Base-by-base conservation (phyloP, 1,140 invertebrate species). In the Magallana gigas region DNA sequence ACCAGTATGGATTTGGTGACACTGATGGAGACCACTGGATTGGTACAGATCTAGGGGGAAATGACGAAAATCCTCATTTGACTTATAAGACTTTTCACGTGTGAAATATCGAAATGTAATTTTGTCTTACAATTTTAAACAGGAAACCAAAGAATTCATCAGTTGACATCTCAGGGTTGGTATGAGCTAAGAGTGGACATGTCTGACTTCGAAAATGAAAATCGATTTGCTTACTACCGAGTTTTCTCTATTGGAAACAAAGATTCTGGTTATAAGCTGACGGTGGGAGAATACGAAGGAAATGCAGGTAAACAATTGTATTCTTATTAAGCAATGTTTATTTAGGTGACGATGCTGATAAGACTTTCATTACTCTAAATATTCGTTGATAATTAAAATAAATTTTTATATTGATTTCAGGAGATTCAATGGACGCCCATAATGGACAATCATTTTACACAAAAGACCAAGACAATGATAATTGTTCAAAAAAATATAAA, bases 1-100 rank as follows among this genome's bases (percentile, higher is more conserved):
- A 99, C 93, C 98, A 98, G 93, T 97, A 98, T 91, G 98, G 98
- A 11, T 99, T 99, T 93, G 98, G 98, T 4, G 97, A 98, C 94
- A 97, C 97, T 89, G 96, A 95, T 2, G 95, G 95, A 0, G 94
- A 95, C 83, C 94, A 92, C 89, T 95, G 95, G 95, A 71, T 95
- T 14, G 64, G 64, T 71, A 48, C 2, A 48, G 58, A 85, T 14
- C 36, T 48, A 48, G 3, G 5, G 2, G 5, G 5, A 48, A 0
- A 48, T 48, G 2, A 48, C 36, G 5, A 48, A 48, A 48, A 48
- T 4, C 36, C 36, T 48, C 0, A 48, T 48, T 48, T 48, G 36
- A 48, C 36, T 48, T 5, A 48, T 48, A 48, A 48, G 36, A 48
- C 36, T 48, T 48, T 23, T 48, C 36, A 48, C 36, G 36, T 48